Base-by-base conservation (phyloP, 2,888 invertebrate genomes). In the Leucophora obtusa region DNA sequence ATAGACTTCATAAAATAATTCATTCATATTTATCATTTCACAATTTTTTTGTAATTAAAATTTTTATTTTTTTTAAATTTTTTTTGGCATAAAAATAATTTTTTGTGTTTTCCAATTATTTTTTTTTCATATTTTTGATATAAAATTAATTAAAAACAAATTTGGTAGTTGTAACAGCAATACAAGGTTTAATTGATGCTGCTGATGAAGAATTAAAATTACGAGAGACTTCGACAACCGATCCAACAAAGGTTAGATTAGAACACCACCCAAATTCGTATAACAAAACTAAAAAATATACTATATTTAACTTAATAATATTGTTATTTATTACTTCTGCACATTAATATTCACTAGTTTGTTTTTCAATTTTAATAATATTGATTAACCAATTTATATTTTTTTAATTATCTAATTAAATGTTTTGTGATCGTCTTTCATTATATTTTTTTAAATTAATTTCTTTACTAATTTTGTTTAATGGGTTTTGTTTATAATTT, bases 131-230 rank as follows among this genome's bases (percentile, higher is more conserved):
- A 59, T 74, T 77, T 63, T 69, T 69, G 62, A 58, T 38, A 78
- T 28, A 58, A 77, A 69, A 60, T 59, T 69, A 47, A 58, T 69
- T 54, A 50, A 15, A 60, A 59, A 51, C 28, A 28, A 28, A 28
- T 28, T 38, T 58, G 79, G 70, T 86, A 91, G 90, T 90, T 88
- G 90, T 90, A 86, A 90, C 90, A 86, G 91, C 91, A 82, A 91
- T 91, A 86, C 91, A 91, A 88, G 91, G 91, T 88, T 88, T 91
- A 85, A 90, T 91, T 87, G 91, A 91, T 87, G 89, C 91, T 87
- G 90, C 90, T 83, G 91, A 90, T 86, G 90, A 90, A 87, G 90
- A 91, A 88, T 87, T 90, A 86, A 90, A 89, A 86, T 86, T 87
- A 87, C 89, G 87, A 88, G 89, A 89, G 87, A 86, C 86, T 85